Base-by-base conservation (phyloP, 1,140 invertebrate genomes). In the Drosophila neocordata region DNA sequence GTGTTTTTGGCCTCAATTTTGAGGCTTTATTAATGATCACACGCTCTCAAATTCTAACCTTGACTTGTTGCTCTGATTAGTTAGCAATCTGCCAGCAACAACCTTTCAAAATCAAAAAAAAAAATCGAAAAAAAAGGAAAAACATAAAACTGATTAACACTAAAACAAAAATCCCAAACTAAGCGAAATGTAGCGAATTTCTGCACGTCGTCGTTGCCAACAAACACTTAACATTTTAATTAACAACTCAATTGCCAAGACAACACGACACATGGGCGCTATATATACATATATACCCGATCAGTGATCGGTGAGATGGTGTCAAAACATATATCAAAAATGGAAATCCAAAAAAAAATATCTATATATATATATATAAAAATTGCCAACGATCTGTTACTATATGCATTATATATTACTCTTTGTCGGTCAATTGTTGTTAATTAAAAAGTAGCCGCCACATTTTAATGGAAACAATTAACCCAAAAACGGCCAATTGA, bases 391-490 rank as follows among this genome's bases (percentile, higher is more conserved):
- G 67, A 70, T 65, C 44, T 74, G 2, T 31, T 20, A 20, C 41
- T 48, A 37, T 63, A 44, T 35, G 22, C n/a, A 24, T 56, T 65
- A 52, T 59, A 41, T 44, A 77, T 61, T 52, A 22, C 37, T 59
- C 15, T 64, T 68, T 82, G 78, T 56, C 64, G 71, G 77, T 69
- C 88, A 89, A 89, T 89, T 89, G 79, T 51, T 52, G 68, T 81
- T 90, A 90, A 90, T 90, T 90, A 90, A 90, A 90, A 90, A 90
- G 84, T 89, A 71, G 85, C 73, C 62, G 72, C 75, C 31, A 82
- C 87, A 87, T 87, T 84, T 87, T 90, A 90, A 90, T 90, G 82
- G 81, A 90, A 90, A 90, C 87, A 90, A 90, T 90, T 90, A 90
- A 90, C 87, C 87, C 87, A 87, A 90, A 90, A 88, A 73, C 67